Percentiles rank a stretch among this genome's conserved stretches.
These are phyloP conservation scores for Ochlodes sylvanus DNA, from an alignment of 2,888 invertebrate species.

Conservation along the genomic window DNA sequence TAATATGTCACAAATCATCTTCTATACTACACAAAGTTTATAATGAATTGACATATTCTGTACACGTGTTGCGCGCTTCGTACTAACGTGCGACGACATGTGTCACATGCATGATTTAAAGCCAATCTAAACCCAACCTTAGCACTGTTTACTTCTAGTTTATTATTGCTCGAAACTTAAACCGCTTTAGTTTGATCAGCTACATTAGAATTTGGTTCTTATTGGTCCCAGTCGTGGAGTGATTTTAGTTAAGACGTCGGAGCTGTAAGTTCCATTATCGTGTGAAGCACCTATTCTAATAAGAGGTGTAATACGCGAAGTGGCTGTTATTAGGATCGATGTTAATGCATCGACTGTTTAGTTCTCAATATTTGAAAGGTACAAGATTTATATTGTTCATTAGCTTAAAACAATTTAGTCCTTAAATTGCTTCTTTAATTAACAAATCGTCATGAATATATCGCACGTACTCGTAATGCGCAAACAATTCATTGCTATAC, in stretches of 20 bases:
- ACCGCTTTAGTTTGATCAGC: conserved; percentile 41
- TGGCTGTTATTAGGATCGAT: conserved; percentile 44
- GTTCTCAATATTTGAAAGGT: conserved; percentile 13
- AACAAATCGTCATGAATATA: not conserved
- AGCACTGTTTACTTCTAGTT: conserved; percentile 41
- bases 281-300: conserved; percentile 50
- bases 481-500: conserved; percentile 4
- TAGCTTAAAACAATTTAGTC: not conserved
- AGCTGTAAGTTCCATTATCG: conserved; percentile 45
- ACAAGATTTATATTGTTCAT: conserved; percentile 15
- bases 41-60: conserved; percentile 84
- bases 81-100: conserved; percentile 51
- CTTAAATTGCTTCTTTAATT: not conserved
- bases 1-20: conserved; percentile 84
- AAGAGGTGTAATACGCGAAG: conserved; percentile 51
- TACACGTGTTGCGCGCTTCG: conserved; percentile 70
- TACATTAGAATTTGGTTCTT: conserved; percentile 50
- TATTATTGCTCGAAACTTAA: conserved; percentile 38
- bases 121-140: conserved; percentile 45
- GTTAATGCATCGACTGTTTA: conserved; percentile 37
- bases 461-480: not conserved
- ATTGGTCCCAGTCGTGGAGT: conserved; percentile 45
- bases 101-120: conserved; percentile 45
- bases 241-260: conserved; percentile 44
- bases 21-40: conserved; percentile 77